A percentile compares a stretch with the other conserved stretches of the same genome.
Conservation (phyloP, 2,888 invertebrate species). For the Neoaliturus tenellus region DNA sequence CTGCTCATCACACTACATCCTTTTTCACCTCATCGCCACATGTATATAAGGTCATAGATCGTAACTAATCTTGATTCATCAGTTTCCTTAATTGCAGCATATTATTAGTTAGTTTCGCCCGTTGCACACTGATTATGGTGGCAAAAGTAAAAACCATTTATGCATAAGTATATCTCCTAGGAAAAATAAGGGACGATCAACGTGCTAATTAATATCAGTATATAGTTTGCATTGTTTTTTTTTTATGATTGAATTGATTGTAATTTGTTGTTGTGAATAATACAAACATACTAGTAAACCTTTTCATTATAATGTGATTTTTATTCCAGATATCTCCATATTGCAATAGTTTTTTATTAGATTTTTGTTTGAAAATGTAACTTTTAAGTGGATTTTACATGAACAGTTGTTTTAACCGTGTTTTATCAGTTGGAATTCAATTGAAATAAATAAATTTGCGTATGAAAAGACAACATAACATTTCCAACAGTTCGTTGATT, state of each 20-base stretch:
- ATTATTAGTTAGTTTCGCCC: neutral
- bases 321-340: too few species aligned
- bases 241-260: neutral
- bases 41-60: slow-evolving; percentile 21
- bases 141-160: neutral
- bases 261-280: neutral
- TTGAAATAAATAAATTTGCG: too few species aligned
- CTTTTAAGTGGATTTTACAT: too few species aligned
- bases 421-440: too few species aligned
- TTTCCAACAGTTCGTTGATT: too few species aligned
- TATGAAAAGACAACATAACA: too few species aligned
- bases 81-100: neutral
- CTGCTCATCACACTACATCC: neutral
- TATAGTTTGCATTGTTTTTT: neutral
- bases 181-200: neutral
- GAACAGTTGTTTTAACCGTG: too few species aligned
- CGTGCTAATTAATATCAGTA: neutral
- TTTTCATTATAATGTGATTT: too few species aligned
- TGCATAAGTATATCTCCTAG: neutral
- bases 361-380: too few species aligned
- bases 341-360: too few species aligned
- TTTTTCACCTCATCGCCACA: neutral
- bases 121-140: neutral
- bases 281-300: neutral
- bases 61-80: neutral